These are phyloP conservation scores for Hippopotamyrus pictus DNA, from an alignment of 2,797 vertebrate species.

Conservation along the genomic window DNA sequence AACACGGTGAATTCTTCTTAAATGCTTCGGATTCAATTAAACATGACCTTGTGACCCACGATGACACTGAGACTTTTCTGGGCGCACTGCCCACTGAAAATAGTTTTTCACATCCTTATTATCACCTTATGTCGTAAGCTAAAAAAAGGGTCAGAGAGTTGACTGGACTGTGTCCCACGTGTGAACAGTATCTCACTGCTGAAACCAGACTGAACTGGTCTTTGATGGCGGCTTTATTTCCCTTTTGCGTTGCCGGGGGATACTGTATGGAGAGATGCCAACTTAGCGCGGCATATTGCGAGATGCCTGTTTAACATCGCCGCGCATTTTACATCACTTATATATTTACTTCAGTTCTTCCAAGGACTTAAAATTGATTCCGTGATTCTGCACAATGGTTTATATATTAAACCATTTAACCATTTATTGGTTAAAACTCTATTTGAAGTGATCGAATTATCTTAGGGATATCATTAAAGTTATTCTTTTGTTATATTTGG, in stretches of 20 bases:
- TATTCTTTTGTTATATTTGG: not conserved
- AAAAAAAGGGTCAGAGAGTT: not conserved
- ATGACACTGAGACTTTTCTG: not conserved
- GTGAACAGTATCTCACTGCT: not conserved
- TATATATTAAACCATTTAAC: not conserved
- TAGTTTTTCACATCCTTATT: not conserved
- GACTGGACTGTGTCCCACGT: conserved; percentile 1
- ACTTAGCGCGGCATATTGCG: not conserved
- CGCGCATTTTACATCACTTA: not conserved
- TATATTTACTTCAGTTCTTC: not conserved
- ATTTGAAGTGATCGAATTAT: not conserved
- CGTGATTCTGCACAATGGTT: not conserved
- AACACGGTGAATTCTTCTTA: not conserved
- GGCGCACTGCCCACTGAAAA: not conserved
- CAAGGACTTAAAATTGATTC: not conserved
- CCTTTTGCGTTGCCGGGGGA: not conserved
- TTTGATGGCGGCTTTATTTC: not conserved
- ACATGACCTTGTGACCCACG: not conserved
- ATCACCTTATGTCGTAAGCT: not conserved
- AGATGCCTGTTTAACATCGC: not conserved
- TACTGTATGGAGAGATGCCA: not conserved
- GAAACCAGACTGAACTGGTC: not conserved
- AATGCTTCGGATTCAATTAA: not conserved
- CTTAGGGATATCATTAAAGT: not conserved
- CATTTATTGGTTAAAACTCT: not conserved